Evolutionary conservation across 2,888 invertebrate genomes (phyloP).

Genomic region (Sycophila texana): DNA sequence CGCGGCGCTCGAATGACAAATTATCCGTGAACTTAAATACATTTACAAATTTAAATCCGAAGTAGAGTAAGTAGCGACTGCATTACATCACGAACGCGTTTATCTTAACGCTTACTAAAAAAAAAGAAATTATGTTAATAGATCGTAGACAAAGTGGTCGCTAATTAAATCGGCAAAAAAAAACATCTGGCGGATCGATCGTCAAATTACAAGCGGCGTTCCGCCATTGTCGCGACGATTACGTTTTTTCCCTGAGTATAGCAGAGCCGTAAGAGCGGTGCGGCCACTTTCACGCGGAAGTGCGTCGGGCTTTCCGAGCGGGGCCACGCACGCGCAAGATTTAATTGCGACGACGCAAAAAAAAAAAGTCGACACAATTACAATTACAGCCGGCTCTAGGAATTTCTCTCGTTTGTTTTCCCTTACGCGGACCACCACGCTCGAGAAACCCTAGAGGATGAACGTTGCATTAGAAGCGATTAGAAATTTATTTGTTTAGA

Average conservation of each 20-base stretch:
- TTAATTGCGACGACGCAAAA: conserved; percentile 12
- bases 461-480: background rate
- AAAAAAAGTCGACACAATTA: background rate
- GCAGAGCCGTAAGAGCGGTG: background rate
- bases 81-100: background rate
- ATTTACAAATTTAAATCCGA: too few relatives aligned
- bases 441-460: background rate
- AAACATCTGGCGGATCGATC: too few relatives aligned
- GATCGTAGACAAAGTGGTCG: too few relatives aligned
- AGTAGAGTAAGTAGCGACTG: too few relatives aligned
- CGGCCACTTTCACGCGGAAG: conserved; percentile 39
- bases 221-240: too few relatives aligned
- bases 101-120: background rate
- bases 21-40: too few relatives aligned
- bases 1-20: too few relatives aligned
- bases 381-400: background rate
- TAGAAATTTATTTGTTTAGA: too few relatives aligned
- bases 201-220: too few relatives aligned
- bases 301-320: background rate
- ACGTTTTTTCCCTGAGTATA: background rate
- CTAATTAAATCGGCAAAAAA: too few relatives aligned
- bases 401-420: background rate
- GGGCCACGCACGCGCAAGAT: background rate
- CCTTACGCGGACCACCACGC: too few relatives aligned
- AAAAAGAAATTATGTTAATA: too few relatives aligned